phyloP scores from a whole-genome alignment of 2,888 invertebrate genomes.

The Stegana nigrithorax region DNA sequence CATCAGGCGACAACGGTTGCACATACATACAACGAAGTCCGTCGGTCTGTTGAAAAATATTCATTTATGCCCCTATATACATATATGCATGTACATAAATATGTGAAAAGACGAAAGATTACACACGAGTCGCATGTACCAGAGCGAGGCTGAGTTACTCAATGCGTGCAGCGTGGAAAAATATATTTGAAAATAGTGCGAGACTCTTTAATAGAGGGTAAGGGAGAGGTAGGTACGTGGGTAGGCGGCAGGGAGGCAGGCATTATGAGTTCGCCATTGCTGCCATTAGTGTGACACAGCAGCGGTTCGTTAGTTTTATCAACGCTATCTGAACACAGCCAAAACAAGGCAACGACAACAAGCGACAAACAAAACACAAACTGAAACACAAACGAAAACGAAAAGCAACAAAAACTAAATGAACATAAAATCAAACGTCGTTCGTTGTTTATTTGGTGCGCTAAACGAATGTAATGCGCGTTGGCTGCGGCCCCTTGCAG shows the following conservation, averaged over 20 bases:
- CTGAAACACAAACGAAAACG: background rate
- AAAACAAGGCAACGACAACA: background rate
- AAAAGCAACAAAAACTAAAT: background rate
- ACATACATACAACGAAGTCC: background rate
- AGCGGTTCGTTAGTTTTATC: background rate
- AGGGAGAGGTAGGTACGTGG: background rate
- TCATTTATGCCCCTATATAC: no score
- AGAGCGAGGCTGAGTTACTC: constrained; percentile 4
- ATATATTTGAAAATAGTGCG: constrained; percentile 5
- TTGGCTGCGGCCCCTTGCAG: no score
- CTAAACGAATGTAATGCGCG: no score
- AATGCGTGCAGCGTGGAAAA: background rate
- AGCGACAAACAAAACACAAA: background rate
- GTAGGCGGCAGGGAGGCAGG: no score
- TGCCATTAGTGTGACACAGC: no score
- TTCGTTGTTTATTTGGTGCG: no score
- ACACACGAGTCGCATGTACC: background rate
- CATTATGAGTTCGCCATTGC: background rate
- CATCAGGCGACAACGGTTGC: background rate
- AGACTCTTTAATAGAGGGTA: background rate
- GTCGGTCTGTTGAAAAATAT: background rate
- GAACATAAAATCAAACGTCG: no score
- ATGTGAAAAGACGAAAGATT: background rate
- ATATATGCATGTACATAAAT: background rate
- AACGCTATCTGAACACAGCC: background rate